Evolutionary conservation across 2,113 vertebrate species (phyloP), one percentile per base, ranked within the genome.

Genomic region (Hydrochoerus hydrochaeris): DNA sequence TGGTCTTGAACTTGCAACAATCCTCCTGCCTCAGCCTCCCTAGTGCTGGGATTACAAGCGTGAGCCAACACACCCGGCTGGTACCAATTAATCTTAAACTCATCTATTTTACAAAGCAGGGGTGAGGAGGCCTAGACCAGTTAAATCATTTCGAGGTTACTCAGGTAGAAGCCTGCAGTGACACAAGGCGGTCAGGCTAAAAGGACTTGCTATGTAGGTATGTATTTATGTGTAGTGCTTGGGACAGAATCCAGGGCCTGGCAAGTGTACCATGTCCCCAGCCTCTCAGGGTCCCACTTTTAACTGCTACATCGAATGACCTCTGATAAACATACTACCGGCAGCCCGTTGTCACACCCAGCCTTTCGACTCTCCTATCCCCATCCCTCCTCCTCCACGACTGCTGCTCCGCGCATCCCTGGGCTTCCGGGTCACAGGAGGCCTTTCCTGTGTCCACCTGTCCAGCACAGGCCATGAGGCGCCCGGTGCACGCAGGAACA

Each of bases 381-480:
- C 1, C 20, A 13, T 46, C 12, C 3, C 3, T 14, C 41, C 35
- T 8, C 28, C 2, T 0, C 30, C 62, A 3, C 11, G 26, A 52
- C 69, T 65, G 65, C 6, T 38, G 10, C 30, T 12, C n/a, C 22
- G 20, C 10, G 17, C n/a, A 4, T 11, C 35, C 63, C 83, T 28
- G 71, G 20, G 35, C 46, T 60, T n/a, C 57, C 26, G 81, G 49
- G 26, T 49, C 38, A 49, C 17, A 44, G 73, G 81, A 75, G 73
- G 6, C 11, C 35, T 41, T 35, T 73, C 46, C 41, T 9, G 26
- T 32, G 67, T 17, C 80, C 57, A 67, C 87, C 52, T 41, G 54
- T 44, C 30, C 8, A 24, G 73, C 35, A 24, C 0, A 14, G 32
- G 54, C 52, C 26, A 1, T 11, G 6, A 35, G 14, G 71, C 11